These are phyloP conservation scores for Sebastes schlegelii DNA, from an alignment of 2,113 vertebrate genomes.

Conservation along the genomic window DNA sequence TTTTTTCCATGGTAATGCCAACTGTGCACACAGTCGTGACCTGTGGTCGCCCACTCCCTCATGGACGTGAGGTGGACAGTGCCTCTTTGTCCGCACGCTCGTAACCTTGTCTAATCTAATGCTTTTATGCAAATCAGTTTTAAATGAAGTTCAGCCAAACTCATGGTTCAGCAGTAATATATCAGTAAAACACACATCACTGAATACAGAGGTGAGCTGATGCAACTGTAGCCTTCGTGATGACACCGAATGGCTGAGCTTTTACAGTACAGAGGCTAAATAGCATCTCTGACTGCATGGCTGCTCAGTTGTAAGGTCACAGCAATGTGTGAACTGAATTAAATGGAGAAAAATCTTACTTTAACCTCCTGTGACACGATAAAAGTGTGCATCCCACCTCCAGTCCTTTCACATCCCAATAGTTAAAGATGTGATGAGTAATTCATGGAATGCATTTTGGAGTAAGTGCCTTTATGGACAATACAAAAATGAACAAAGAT, in stretches of 20 bases:
- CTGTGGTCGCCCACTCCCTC: not conserved
- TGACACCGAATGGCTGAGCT: conserved; percentile 15
- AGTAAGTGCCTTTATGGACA: not conserved
- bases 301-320: conserved; percentile 2
- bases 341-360: not conserved
- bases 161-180: conserved; percentile 14
- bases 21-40: not conserved
- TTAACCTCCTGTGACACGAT: not conserved
- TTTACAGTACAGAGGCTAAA: conserved; percentile 12
- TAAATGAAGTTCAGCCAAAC: conserved; percentile 20
- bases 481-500: not conserved
- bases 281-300: not conserved
- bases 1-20: not conserved
- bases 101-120: conserved; percentile 3
- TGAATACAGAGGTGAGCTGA: conserved; percentile 15
- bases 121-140: conserved; percentile 54
- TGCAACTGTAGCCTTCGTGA: not conserved
- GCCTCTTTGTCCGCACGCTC: not conserved
- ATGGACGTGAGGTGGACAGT: not conserved
- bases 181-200: conserved; percentile 15
- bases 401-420: not conserved
- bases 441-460: not conserved
- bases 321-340: not conserved
- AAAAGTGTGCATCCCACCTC: not conserved
- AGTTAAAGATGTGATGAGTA: not conserved